A percentile compares a stretch with the other conserved stretches of the same genome.
phyloP scores from a whole-genome alignment of 1,140 invertebrate genomes.

The Amyelois transitella region DNA sequence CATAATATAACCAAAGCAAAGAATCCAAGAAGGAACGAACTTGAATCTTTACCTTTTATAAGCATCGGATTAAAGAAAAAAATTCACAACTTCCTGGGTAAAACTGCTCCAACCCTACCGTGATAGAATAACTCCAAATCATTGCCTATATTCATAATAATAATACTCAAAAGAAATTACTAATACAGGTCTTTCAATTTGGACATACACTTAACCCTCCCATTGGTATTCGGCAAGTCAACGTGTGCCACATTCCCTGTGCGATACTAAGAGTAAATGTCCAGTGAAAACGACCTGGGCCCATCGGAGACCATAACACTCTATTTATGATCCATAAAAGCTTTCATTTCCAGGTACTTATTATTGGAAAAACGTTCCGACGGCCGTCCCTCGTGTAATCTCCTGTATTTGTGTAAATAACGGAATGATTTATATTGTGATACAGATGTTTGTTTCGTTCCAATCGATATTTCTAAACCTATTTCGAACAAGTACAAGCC shows the following conservation, averaged over 20 bases:
- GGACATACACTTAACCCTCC: neutral
- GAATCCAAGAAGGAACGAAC: too few species aligned
- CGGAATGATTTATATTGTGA: slow-evolving; percentile 7
- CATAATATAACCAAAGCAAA: too few species aligned
- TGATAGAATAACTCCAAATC: neutral
- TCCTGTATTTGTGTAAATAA: slow-evolving; percentile 13
- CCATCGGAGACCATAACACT: slow-evolving; percentile 29
- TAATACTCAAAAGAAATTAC: slow-evolving; percentile 1
- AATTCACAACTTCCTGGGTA: too few species aligned
- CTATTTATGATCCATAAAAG: slow-evolving; percentile 45
- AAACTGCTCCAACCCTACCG: too few species aligned
- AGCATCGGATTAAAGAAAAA: too few species aligned
- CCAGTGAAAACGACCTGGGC: slow-evolving; percentile 22
- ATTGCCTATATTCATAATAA: neutral
- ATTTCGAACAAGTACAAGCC: too few species aligned
- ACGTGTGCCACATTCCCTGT: neutral
- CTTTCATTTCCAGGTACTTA: slow-evolving; percentile 35
- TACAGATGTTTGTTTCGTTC: neutral
- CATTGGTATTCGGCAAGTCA: slow-evolving; percentile 4
- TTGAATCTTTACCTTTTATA: too few species aligned
- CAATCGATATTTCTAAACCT: too few species aligned
- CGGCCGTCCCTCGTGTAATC: slow-evolving; percentile 20
- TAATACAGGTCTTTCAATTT: slow-evolving; percentile 5
- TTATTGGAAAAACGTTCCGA: slow-evolving; percentile 32
- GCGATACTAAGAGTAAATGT: slow-evolving; percentile 19